phyloP scores from a whole-genome alignment of 1,140 invertebrate species.

The Diachasmimorpha longicaudata region DNA sequence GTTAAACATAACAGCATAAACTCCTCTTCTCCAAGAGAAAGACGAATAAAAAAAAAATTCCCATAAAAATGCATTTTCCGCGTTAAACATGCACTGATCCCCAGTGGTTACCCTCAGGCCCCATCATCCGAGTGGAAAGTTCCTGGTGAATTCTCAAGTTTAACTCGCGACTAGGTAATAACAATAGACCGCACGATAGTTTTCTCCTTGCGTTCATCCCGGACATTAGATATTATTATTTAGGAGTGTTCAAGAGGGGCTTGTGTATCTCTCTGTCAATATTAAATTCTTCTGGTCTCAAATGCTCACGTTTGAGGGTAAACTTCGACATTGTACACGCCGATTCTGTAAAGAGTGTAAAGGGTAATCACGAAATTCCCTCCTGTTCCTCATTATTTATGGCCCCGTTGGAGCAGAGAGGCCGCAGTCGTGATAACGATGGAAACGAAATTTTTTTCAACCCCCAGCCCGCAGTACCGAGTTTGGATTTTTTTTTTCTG shows the following conservation, averaged over 20 bases:
- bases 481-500: no score
- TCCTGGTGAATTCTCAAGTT: neutral
- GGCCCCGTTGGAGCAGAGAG: no score
- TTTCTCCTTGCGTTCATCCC: neutral
- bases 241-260: neutral
- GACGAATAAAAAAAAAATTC: neutral
- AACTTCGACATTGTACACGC: slow-evolving; percentile 18
- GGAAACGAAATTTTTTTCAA: no score
- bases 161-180: neutral
- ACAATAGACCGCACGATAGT: neutral
- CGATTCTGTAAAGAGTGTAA: slow-evolving; percentile 16
- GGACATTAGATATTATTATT: neutral
- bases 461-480: no score
- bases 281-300: neutral
- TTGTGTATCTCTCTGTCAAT: neutral
- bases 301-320: neutral
- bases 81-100: neutral
- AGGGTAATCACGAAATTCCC: slow-evolving; percentile 33
- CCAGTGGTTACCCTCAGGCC: neutral
- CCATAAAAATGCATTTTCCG: neutral
- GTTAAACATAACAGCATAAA: neutral
- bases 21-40: neutral
- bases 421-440: no score
- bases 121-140: slow-evolving; percentile 4
- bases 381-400: no score